phyloP scores from a whole-genome alignment of 53 echinoderm and acorn worm species.

The Crossaster papposus region DNA sequence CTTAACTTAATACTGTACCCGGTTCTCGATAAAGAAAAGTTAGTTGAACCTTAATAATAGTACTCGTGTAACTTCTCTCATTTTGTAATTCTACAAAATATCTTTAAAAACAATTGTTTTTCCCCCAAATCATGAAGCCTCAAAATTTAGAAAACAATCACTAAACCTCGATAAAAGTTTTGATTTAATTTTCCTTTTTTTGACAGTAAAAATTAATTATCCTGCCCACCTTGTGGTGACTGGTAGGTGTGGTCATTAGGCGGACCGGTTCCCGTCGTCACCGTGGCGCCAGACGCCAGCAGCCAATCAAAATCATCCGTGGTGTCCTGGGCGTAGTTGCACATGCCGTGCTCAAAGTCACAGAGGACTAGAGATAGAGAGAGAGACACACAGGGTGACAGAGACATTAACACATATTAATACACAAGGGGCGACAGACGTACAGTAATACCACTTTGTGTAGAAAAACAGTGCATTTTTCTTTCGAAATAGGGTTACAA shows the following conservation, averaged over 20 bases:
- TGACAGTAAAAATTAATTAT: background rate
- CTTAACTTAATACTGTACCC: too few species aligned
- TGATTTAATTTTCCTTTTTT: too few species aligned
- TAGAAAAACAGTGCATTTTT: background rate
- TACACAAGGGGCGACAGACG: background rate
- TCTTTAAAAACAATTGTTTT: too few species aligned
- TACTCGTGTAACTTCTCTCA: too few species aligned
- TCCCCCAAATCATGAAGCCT: too few species aligned
- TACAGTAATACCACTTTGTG: too few species aligned
- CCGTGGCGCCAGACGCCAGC: conserved; percentile 58
- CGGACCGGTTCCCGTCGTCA: conserved; percentile 61
- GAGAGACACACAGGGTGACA: background rate
- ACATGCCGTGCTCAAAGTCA: conserved; percentile 84
- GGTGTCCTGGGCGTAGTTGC: conserved; percentile 75
- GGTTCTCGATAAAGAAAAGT: too few species aligned
- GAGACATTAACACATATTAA: background rate
- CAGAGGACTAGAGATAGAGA: conserved; percentile 57
- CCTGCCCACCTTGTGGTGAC: conserved; percentile 66
- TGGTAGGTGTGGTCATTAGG: conserved; percentile 69
- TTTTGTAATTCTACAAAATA: too few species aligned
- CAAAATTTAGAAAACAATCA: too few species aligned
- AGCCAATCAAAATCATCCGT: conserved; percentile 88
- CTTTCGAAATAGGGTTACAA: background rate
- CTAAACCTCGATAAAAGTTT: too few species aligned
- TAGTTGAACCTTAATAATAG: too few species aligned